Evolutionary conservation across 2,888 invertebrate species (phyloP).

Genomic region (Lycia hirtaria): DNA sequence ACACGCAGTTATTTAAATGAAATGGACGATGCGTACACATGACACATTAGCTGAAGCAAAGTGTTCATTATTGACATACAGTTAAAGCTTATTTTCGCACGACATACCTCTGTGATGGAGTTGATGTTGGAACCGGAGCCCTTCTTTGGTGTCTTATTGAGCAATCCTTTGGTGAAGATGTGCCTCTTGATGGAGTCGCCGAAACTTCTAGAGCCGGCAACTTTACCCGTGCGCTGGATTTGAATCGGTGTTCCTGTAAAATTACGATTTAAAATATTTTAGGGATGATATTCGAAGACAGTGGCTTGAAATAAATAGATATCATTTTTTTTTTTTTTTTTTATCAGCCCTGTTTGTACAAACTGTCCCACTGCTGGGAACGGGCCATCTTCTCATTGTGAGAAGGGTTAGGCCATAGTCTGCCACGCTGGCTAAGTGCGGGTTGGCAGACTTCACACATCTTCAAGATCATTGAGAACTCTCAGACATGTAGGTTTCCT

Average conservation of each 20-base stretch:
- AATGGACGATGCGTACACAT: conserved; percentile 34
- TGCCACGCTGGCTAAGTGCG: no score
- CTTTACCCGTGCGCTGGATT: conserved; percentile 86
- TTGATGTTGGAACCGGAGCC: conserved; percentile 70
- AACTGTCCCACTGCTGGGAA: no score
- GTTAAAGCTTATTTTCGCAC: not conserved
- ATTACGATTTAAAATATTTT: no score
- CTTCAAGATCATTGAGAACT: no score
- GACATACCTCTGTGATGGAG: conserved; percentile 72
- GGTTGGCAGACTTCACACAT: no score
- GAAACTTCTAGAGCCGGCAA: conserved; percentile 87
- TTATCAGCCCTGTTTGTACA: no score
- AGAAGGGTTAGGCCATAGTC: no score
- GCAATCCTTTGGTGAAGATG: conserved; percentile 90
- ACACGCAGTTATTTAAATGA: conserved; percentile 29
- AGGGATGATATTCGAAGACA: no score
- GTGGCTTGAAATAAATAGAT: no score
- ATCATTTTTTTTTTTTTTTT: no score
- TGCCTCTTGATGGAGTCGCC: conserved; percentile 94
- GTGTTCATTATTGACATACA: conserved; percentile 15
- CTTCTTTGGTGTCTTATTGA: conserved; percentile 83
- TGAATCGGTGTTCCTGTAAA: conserved; percentile 89
- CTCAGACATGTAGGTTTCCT: no score
- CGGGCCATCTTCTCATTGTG: no score
- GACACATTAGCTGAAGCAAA: conserved; percentile 39